Base-by-base conservation (phyloP, 1,140 invertebrate species). In the Euura saliciscinereae region DNA sequence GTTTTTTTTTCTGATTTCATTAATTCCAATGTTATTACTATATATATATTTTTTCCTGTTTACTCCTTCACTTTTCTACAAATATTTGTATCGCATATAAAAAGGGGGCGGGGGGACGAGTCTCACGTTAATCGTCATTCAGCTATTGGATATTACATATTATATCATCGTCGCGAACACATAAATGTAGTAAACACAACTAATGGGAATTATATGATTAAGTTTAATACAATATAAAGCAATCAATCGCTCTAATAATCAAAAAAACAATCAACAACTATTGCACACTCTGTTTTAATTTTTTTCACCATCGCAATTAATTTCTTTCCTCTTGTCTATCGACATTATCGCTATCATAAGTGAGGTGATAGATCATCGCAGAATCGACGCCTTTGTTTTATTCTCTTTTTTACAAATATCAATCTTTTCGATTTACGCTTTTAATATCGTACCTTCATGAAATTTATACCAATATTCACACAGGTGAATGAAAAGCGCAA, bases 31-130 rank as follows among this genome's bases (percentile, higher is more conserved):
- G 28, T 28, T 28, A 28, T 28, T 28, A 28, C 28, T 28, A 28
- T 28, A 28, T 28, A 59, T 59, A 59, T 11, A 8, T 59, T 59
- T 45, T 8, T n/a, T 71, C 59, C 42, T 73, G 59, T 2, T 45
- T 65, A 66, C 71, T 75, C 73, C 69, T 65, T 68, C 69, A 28
- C 45, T 68, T 65, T 66, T 74, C 71, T 76, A 64, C 71, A 66
- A 75, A 78, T 74, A 28, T 44, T 45, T 59, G n/a, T 59, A 51
- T 68, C 76, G 42, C 45, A 77, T 77, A 79, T 81, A 78, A 81
- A 77, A 78, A 77, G 70, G 28, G 28, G 28, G 28, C 1, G 28
- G 28, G 28, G 28, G 75, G 75, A 70, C 73, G 45, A 74, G 68
- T 76, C 78, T 28, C 28, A 69, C 73, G 71, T 67, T 11, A 3